Conservation (phyloP, 2,797 vertebrate species). For the Microhierax caerulescens region DNA sequence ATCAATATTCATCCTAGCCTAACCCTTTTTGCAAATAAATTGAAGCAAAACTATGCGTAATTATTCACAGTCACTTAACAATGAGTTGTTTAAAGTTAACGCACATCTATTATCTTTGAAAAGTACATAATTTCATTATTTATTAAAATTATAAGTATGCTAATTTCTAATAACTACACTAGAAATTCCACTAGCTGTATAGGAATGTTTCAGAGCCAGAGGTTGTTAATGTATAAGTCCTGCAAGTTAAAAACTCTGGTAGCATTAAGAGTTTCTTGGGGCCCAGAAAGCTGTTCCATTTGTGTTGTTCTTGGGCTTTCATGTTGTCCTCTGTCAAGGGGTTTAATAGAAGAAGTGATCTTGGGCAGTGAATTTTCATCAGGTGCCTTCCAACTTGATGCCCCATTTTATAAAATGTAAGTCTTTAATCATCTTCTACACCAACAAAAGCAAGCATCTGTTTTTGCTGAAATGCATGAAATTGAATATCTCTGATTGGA, state of each 20-base stretch:
- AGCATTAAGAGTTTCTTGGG: neutral
- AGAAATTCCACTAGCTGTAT: neutral
- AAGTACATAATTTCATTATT: neutral
- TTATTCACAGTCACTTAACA: neutral
- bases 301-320: neutral
- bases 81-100: neutral
- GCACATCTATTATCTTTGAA: neutral
- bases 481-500: neutral
- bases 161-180: neutral
- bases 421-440: neutral
- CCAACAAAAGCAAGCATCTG: neutral
- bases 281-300: neutral
- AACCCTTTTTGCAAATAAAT: neutral
- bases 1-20: neutral
- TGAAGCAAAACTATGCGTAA: neutral
- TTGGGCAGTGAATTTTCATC: neutral
- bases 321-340: neutral
- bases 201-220: neutral
- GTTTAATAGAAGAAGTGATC: neutral
- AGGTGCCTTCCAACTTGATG: neutral
- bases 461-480: neutral
- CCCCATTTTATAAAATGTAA: neutral
- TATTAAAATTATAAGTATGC: neutral
- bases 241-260: neutral
- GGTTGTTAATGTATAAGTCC: neutral